Conservation (phyloP, 2,113 vertebrate genomes). For the Gallinago jamesoni region DNA sequence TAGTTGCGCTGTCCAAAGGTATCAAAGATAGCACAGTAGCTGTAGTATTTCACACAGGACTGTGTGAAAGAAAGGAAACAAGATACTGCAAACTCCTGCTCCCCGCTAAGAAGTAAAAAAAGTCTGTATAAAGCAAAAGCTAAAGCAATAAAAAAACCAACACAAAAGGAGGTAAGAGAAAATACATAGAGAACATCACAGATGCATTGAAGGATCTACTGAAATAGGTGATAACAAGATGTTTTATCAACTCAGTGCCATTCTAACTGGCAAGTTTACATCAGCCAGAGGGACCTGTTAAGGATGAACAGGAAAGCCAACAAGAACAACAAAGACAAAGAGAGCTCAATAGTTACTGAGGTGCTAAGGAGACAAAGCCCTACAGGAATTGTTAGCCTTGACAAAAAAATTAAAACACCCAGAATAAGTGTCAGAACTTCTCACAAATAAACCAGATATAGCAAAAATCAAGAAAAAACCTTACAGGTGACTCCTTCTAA, state of each 20-base stretch:
- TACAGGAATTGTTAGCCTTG: neutral
- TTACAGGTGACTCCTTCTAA: neutral
- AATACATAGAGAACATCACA: neutral
- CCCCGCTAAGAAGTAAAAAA: neutral
- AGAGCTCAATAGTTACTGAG: neutral
- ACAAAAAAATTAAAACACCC: slow-evolving; percentile 2
- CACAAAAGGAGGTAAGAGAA: neutral
- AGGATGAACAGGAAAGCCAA: neutral
- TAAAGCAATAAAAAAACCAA: neutral
- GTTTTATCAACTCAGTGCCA: neutral
- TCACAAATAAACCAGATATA: neutral
- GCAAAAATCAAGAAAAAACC: neutral
- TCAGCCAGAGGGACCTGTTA: neutral
- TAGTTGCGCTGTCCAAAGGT: neutral
- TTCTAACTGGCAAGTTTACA: neutral
- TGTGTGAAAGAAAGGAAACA: neutral
- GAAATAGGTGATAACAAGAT: neutral
- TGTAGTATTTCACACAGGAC: neutral
- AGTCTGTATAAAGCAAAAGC: neutral
- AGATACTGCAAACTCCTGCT: neutral
- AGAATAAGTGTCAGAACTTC: neutral
- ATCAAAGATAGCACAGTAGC: neutral
- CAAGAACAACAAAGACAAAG: neutral
- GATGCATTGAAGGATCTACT: neutral
- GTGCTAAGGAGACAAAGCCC: neutral